These are phyloP conservation scores for Pantherophis vulpinus DNA, from an alignment of 2,797 vertebrate genomes.

Conservation along the genomic window DNA sequence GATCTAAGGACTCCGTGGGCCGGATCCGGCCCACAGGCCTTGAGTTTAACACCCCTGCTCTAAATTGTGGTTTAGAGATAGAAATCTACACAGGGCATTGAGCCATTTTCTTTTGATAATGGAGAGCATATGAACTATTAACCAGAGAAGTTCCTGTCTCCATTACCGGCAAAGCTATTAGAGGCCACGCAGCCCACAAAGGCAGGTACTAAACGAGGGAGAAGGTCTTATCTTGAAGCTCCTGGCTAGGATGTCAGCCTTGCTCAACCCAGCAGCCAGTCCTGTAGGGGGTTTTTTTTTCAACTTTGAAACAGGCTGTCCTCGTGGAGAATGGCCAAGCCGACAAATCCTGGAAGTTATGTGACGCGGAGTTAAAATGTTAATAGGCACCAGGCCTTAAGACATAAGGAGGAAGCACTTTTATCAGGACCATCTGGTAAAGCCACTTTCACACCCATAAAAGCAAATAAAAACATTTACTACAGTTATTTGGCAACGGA, in stretches of 20 bases:
- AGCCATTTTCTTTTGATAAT: neutral
- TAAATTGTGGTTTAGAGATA: neutral
- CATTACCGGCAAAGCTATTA: neutral
- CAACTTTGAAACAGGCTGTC: neutral
- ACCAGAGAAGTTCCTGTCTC: neutral
- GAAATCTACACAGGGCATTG: neutral
- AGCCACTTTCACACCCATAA: neutral
- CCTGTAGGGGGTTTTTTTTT: neutral
- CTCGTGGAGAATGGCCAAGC: neutral
- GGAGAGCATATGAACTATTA: neutral
- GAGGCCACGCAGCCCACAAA: neutral
- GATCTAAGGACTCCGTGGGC: no score
- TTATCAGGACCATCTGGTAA: neutral
- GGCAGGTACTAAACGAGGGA: neutral
- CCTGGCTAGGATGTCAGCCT: neutral
- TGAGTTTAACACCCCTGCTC: no score
- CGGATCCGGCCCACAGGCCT: no score
- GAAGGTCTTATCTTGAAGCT: neutral
- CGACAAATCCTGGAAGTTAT: neutral
- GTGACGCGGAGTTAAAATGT: neutral
- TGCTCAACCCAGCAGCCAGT: neutral
- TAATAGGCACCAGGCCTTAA: neutral
- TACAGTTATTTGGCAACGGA: neutral
- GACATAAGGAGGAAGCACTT: neutral
- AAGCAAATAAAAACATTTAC: conserved; percentile 1